These are phyloP conservation scores for Linhomoeus sp. DNA, from an alignment of 2,888 invertebrate species.

Conservation along the genomic window DNA sequence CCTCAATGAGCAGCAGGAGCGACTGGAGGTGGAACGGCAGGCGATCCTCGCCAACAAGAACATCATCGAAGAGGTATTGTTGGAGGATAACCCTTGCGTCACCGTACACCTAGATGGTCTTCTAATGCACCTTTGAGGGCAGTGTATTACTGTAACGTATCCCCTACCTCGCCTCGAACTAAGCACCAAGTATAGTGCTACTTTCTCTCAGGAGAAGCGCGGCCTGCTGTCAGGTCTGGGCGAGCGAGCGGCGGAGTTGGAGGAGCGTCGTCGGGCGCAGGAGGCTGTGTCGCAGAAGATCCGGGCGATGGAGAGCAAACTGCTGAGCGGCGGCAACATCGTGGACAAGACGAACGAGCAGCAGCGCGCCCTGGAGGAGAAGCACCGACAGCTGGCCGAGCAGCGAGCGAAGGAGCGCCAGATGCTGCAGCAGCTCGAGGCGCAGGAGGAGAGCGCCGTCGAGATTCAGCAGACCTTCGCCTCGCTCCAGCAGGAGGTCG, in stretches of 20 bases:
- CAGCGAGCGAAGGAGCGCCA: slow-evolving; percentile 59
- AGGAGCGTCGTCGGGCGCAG: slow-evolving; percentile 25
- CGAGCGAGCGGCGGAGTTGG: slow-evolving; percentile 45
- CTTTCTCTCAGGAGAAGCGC: slow-evolving; percentile 34
- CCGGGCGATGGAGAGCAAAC: slow-evolving; percentile 63
- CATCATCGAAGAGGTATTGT: slow-evolving; percentile 27
- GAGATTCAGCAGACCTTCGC: slow-evolving; percentile 76
- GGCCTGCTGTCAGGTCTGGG: slow-evolving; percentile 39
- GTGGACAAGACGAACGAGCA: slow-evolving; percentile 86
- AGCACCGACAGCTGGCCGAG: slow-evolving; percentile 66
- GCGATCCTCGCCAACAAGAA: slow-evolving; percentile 30
- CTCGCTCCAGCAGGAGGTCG: slow-evolving; percentile 83
- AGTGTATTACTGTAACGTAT: no score
- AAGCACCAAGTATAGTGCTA: no score
- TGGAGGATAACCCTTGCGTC: no score
- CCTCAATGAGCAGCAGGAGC: slow-evolving; percentile 29
- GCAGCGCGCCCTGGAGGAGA: slow-evolving; percentile 64
- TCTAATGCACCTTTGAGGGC: no score
- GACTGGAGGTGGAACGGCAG: slow-evolving; percentile 32
- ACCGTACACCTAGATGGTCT: no score
- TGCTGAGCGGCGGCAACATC: slow-evolving; percentile 79
- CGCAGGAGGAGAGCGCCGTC: slow-evolving; percentile 74
- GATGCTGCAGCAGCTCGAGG: slow-evolving; percentile 76
- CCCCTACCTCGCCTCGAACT: no score
- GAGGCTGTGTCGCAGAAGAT: slow-evolving; percentile 15